phyloP scores from a whole-genome alignment of 2,113 vertebrate genomes.

The Poecile atricapillus region DNA sequence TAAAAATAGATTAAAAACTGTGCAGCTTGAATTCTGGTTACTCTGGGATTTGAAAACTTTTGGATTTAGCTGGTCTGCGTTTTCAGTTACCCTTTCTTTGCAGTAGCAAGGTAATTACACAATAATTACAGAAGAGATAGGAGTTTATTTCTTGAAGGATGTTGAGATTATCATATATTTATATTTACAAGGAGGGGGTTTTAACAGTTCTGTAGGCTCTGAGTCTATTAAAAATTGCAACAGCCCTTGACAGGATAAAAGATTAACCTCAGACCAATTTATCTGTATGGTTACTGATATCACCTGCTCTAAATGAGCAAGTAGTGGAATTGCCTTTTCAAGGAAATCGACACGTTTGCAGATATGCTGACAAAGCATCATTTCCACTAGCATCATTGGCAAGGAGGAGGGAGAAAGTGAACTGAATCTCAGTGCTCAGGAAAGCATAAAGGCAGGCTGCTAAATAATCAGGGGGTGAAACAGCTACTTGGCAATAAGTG shows the following conservation, averaged over 20 bases:
- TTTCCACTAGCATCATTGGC: not conserved
- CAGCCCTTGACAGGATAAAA: not conserved
- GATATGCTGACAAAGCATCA: not conserved
- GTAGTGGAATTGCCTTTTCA: not conserved
- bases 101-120: not conserved
- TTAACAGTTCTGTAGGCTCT: not conserved
- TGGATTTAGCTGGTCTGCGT: not conserved
- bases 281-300: not conserved
- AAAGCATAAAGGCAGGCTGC: not conserved
- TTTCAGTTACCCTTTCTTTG: not conserved
- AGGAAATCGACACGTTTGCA: not conserved
- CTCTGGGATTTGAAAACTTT: not conserved
- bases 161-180: not conserved
- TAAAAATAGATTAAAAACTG: not conserved
- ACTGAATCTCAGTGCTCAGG: not conserved
- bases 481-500: not conserved
- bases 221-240: not conserved
- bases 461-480: not conserved
- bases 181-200: not conserved
- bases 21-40: not conserved
- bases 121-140: not conserved
- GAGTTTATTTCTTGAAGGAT: not conserved
- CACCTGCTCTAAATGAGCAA: not conserved
- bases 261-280: not conserved
- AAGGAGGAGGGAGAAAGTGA: not conserved